These are phyloP conservation scores for Esox lucius DNA, from an alignment of 2,797 vertebrate genomes.

Conservation along the genomic window DNA sequence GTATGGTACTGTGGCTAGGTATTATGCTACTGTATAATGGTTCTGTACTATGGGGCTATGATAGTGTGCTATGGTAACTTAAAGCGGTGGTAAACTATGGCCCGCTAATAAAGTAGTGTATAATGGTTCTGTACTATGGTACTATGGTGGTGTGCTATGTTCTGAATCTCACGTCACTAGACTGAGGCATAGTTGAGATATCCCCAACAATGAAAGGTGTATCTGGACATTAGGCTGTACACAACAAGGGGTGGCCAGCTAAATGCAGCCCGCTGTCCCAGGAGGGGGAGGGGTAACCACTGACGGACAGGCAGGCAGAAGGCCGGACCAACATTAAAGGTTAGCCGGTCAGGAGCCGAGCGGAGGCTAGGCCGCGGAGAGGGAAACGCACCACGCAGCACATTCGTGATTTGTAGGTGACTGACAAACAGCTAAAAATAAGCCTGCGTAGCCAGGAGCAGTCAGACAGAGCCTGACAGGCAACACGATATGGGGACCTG, in stretches of 20 bases:
- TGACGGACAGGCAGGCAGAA: neutral
- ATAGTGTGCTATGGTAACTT: too few relatives aligned
- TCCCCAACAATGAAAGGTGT: too few relatives aligned
- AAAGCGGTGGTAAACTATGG: too few relatives aligned
- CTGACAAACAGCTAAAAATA: slow-evolving; percentile 50
- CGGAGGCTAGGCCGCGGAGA: neutral
- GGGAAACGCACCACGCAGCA: slow-evolving; percentile 33
- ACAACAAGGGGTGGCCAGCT: too few relatives aligned
- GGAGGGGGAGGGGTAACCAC: slow-evolving; percentile 7
- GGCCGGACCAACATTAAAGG: slow-evolving; percentile 12
- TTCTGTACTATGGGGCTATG: too few relatives aligned
- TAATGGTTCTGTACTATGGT: neutral
- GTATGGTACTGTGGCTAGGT: too few relatives aligned
- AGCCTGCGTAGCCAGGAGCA: slow-evolving; percentile 11
- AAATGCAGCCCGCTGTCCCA: too few relatives aligned
- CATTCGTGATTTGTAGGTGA: slow-evolving; percentile 50
- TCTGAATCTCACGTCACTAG: too few relatives aligned
- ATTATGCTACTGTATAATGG: too few relatives aligned
- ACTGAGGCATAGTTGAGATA: too few relatives aligned
- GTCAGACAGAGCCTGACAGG: neutral
- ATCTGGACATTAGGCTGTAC: too few relatives aligned
- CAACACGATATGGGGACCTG: neutral
- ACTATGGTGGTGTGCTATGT: too few relatives aligned
- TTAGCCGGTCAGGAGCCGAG: slow-evolving; percentile 30
- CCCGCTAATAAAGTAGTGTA: neutral